Evolutionary conservation across 2,888 invertebrate species (phyloP).

Genomic region (Argynnis bischoffii): DNA sequence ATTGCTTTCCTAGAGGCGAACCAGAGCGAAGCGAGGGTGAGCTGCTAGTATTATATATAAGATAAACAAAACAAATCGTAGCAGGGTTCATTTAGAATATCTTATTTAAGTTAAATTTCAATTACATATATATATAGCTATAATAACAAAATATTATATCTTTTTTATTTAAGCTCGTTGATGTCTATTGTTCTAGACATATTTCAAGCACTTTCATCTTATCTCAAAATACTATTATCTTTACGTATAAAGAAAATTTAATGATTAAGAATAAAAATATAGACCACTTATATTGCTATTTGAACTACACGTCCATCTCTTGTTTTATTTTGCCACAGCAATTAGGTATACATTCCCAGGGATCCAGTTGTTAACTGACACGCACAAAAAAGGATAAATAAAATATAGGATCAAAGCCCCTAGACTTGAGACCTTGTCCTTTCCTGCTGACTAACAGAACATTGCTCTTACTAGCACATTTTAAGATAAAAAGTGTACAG

Average conservation of each 20-base stretch:
- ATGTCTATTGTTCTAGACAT: conserved; percentile 10
- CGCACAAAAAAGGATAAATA: conserved; percentile 31
- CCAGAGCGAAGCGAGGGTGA: too few species aligned
- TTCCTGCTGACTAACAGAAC: conserved; percentile 46
- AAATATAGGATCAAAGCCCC: conserved; percentile 30
- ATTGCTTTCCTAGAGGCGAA: too few species aligned
- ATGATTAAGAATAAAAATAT: not conserved
- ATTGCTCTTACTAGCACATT: conserved; percentile 36
- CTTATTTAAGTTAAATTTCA: too few species aligned
- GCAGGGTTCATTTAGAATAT: too few species aligned
- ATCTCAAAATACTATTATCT: not conserved
- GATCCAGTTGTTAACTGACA: conserved; percentile 25
- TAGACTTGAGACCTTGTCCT: conserved; percentile 49
- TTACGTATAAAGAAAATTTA: not conserved
- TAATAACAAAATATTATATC: not conserved
- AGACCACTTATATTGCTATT: conserved; percentile 9
- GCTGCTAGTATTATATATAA: too few species aligned
- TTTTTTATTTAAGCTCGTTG: conserved; percentile 8
- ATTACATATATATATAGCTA: too few species aligned
- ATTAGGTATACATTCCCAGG: conserved; percentile 13
- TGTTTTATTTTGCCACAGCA: conserved; percentile 15
- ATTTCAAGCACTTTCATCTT: not conserved
- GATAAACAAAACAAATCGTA: too few species aligned
- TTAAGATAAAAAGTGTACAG: conserved; percentile 26
- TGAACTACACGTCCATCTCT: conserved; percentile 4